These are phyloP conservation scores for Eristalinus aeneus DNA, from an alignment of 2,888 invertebrate genomes.

Conservation along the genomic window DNA sequence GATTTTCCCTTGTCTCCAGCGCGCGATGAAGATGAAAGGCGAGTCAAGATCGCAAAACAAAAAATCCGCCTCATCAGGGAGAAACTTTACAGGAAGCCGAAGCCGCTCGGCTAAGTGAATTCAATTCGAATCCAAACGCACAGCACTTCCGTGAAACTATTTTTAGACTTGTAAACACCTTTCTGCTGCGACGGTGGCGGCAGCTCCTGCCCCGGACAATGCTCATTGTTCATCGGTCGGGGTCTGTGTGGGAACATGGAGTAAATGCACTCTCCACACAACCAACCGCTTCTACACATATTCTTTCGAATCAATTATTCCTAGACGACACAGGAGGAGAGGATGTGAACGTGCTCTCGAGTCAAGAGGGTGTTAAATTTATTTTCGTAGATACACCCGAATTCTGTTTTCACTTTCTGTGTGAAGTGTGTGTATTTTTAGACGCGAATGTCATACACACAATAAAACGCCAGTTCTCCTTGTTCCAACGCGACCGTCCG, in stretches of 20 bases:
- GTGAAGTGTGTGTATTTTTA: conserved; percentile 48
- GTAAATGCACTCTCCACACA: conserved; percentile 23
- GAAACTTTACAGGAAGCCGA: not conserved
- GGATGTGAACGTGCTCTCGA: not conserved
- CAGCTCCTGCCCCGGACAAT: not conserved
- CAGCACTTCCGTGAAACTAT: conserved; percentile 28
- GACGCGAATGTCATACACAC: conserved; percentile 49
- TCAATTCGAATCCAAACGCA: conserved; percentile 3
- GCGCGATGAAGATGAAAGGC: conserved; percentile 10
- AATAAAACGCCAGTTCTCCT: not conserved
- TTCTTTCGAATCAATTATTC: not conserved
- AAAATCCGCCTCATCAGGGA: not conserved
- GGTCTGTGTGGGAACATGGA: conserved; percentile 18
- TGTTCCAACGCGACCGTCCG: not conserved
- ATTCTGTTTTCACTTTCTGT: conserved; percentile 50
- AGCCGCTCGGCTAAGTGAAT: conserved; percentile 1
- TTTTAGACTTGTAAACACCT: conserved; percentile 18
- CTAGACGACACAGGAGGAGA: not conserved
- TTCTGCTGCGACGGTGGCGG: not conserved
- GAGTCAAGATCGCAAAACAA: not conserved
- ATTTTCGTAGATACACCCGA: conserved; percentile 41
- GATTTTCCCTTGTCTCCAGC: conserved; percentile 11
- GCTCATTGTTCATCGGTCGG: not conserved
- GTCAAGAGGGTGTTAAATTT: conserved; percentile 11
- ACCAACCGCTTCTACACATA: not conserved